These are phyloP conservation scores for Glossosoma conforme DNA, from an alignment of 1,140 invertebrate species.

Conservation along the genomic window DNA sequence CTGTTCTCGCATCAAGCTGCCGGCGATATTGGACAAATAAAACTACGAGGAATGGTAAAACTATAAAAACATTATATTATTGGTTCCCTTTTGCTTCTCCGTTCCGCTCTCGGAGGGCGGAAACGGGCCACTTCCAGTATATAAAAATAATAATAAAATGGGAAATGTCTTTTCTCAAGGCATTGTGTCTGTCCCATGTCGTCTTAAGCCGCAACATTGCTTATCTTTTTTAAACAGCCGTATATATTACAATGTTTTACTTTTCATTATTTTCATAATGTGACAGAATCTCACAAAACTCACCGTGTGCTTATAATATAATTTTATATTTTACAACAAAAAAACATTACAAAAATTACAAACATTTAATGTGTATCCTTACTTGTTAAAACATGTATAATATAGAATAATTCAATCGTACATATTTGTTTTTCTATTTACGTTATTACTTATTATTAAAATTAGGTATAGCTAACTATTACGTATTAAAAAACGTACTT, in stretches of 20 bases:
- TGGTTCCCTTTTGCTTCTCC: slow-evolving; percentile 6
- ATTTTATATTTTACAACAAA: neutral
- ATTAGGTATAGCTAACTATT: too few species aligned
- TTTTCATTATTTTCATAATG: neutral
- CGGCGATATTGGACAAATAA: neutral
- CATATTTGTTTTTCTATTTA: too few species aligned
- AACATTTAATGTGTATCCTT: too few species aligned
- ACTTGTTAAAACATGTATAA: too few species aligned
- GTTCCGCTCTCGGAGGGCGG: neutral
- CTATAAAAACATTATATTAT: slow-evolving; percentile 11
- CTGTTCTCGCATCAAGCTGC: slow-evolving; percentile 6
- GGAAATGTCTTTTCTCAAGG: neutral
- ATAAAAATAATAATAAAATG: slow-evolving; percentile 11
- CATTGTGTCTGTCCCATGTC: slow-evolving; percentile 1
- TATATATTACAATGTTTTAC: slow-evolving; percentile 2
- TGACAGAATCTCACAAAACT: neutral
- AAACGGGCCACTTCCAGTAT: slow-evolving; percentile 13
- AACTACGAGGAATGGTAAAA: slow-evolving; percentile 8
- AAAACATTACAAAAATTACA: neutral
- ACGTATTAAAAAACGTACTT: too few species aligned
- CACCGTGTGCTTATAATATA: neutral
- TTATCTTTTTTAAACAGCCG: slow-evolving; percentile 3
- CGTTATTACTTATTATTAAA: too few species aligned
- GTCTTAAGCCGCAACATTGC: slow-evolving; percentile 1
- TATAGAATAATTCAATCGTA: too few species aligned